Conservation (phyloP, 2,797 vertebrate species). For the Naso thynnoides region DNA sequence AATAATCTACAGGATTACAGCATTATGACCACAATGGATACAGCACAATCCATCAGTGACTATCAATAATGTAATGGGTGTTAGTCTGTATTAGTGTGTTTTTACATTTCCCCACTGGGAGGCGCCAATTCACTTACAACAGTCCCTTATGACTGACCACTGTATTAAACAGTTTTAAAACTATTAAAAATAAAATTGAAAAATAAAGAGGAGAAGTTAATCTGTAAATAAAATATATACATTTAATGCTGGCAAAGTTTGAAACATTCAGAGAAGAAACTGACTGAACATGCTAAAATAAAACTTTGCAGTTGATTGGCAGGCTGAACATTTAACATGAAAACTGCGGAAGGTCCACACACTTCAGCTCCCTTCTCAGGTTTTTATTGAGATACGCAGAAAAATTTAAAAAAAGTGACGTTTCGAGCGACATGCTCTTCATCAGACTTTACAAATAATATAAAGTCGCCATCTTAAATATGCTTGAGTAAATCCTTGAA, state of each 20-base stretch:
- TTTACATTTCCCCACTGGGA: not conserved
- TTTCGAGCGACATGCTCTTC: no score
- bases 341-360: no score
- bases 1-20: slow-evolving; percentile 32
- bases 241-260: not conserved
- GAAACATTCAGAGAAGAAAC: not conserved
- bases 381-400: no score
- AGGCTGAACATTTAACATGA: not conserved
- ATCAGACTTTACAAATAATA: no score
- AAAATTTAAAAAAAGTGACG: no score
- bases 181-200: not conserved
- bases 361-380: no score
- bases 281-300: not conserved
- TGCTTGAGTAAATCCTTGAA: no score
- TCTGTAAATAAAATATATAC: no score
- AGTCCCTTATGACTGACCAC: not conserved
- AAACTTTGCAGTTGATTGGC: not conserved
- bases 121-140: slow-evolving; percentile 1
- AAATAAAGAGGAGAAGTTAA: not conserved
- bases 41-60: not conserved
- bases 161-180: not conserved
- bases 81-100: slow-evolving; percentile 3
- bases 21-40: not conserved
- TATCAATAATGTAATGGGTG: not conserved
- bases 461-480: no score